Evolutionary conservation across 2,113 vertebrate genomes (phyloP).

Genomic region (Balaeniceps rex): DNA sequence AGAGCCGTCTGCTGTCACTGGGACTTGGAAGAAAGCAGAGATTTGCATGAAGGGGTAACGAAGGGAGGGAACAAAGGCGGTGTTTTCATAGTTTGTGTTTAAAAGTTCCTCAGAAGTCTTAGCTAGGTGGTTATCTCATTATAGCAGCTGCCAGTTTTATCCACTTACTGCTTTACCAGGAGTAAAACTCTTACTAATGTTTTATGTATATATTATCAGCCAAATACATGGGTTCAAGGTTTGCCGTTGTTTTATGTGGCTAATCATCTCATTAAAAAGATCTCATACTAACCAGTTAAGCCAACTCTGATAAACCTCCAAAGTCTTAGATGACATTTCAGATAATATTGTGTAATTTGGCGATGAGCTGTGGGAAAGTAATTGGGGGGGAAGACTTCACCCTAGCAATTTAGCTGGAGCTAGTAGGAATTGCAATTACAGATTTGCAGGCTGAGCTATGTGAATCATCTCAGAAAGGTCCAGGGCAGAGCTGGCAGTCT

Average conservation of each 20-base stretch:
- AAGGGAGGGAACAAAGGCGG: background rate
- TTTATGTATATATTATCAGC: background rate
- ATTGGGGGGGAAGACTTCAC: background rate
- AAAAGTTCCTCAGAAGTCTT: background rate
- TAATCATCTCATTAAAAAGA: background rate
- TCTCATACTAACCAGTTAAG: background rate
- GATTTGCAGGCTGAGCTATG: background rate
- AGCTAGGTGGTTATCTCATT: background rate
- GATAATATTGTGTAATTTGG: constrained; percentile 1
- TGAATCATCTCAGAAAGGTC: background rate
- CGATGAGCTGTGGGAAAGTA: background rate
- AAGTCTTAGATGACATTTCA: background rate
- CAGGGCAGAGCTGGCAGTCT: background rate
- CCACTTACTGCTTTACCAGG: background rate
- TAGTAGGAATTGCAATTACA: background rate
- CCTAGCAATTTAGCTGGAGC: background rate
- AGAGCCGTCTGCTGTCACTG: background rate
- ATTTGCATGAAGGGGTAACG: background rate
- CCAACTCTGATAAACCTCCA: background rate
- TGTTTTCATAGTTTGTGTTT: background rate
- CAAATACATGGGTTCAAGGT: background rate
- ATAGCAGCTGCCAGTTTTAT: background rate
- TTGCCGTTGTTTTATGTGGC: background rate
- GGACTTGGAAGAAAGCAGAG: background rate
- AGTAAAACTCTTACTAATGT: background rate